phyloP scores from a whole-genome alignment of 2,797 vertebrate species.

The Orestias chungarensis region DNA sequence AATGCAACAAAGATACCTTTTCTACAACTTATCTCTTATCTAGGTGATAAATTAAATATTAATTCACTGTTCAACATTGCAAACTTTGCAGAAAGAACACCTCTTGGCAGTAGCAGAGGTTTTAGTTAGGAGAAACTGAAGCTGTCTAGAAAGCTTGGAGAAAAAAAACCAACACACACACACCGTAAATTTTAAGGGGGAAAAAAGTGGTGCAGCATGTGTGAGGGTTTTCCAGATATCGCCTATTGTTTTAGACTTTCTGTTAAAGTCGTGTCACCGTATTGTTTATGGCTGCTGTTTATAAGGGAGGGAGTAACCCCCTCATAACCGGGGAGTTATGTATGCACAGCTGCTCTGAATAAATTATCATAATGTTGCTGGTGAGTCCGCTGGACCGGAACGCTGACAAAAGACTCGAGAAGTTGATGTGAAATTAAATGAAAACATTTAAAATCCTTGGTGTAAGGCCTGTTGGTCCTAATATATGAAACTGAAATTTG shows the following conservation, averaged over 20 bases:
- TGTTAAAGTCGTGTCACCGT: slow-evolving; percentile 32
- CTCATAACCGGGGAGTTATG: slow-evolving; percentile 61
- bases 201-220: slow-evolving; percentile 3
- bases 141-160: slow-evolving; percentile 25
- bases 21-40: slow-evolving; percentile 20
- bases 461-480: slow-evolving; percentile 57
- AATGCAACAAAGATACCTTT: slow-evolving; percentile 9
- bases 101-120: slow-evolving; percentile 19
- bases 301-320: slow-evolving; percentile 19
- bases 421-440: slow-evolving; percentile 78
- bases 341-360: slow-evolving; percentile 65
- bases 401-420: slow-evolving; percentile 71
- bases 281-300: slow-evolving; percentile 28
- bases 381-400: slow-evolving; percentile 71
- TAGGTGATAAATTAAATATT: slow-evolving; percentile 56
- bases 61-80: slow-evolving; percentile 46
- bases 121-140: slow-evolving; percentile 38
- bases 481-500: neutral
- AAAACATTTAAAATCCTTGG: slow-evolving; percentile 69
- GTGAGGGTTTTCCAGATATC: neutral
- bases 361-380: slow-evolving; percentile 80
- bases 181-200: neutral
- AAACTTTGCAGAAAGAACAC: slow-evolving; percentile 37
- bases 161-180: slow-evolving; percentile 5
- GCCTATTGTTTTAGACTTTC: slow-evolving; percentile 30